Base-by-base conservation (phyloP, 2,797 vertebrate genomes). In the Karalla daura region DNA sequence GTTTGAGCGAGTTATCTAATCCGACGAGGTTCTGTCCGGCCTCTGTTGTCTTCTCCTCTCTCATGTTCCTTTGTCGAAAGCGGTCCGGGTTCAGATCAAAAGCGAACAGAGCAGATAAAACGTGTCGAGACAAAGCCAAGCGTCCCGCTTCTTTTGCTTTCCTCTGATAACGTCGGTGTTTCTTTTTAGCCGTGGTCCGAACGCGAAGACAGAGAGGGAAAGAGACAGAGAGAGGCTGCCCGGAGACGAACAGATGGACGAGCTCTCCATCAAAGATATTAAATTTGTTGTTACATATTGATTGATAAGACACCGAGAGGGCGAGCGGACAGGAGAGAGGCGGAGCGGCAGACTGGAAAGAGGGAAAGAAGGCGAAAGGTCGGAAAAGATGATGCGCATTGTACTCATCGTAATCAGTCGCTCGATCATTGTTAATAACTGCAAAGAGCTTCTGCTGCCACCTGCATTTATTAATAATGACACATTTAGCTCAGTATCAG, bases 381-480 rank as follows among this genome's bases (percentile, higher is more conserved):
- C 20, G 55, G 58, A 63, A 52, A 51, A n/a, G 32, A 49, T 63
- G 28, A 40, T 60, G 46, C 39, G 66, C 49, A 5, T 36, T 61
- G 37, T 80, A 71, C 79, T 81, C 67, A 84, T 80, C 55, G 50
- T 83, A 81, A 85, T 85, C 70, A 84, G 68, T 71, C 53, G 55
- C 65, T 80, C 76, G 69, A 63, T 90, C 68, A 64, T n/a, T 33
- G 53, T 80, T 78, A 88, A 86, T 83, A 70, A 75, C 68, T 63
- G 36, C 55, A 63, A 76, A 80, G 67, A 74, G 78, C 59, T 54
- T 81, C 70, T 70, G 66, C 63, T 66, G 69, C 66, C 84, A 72
- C 77, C 75, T 63, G 65, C 79, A 88, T 84, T 89, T 87, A 87
- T 72, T 60, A 50, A 74, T 87, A 86, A 88, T 80, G 80, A 85